A percentile compares a stretch with the other conserved stretches of the same genome.
These are phyloP conservation scores for Amphipoea lucens DNA, from an alignment of 2,888 invertebrate genomes.

Conservation along the genomic window DNA sequence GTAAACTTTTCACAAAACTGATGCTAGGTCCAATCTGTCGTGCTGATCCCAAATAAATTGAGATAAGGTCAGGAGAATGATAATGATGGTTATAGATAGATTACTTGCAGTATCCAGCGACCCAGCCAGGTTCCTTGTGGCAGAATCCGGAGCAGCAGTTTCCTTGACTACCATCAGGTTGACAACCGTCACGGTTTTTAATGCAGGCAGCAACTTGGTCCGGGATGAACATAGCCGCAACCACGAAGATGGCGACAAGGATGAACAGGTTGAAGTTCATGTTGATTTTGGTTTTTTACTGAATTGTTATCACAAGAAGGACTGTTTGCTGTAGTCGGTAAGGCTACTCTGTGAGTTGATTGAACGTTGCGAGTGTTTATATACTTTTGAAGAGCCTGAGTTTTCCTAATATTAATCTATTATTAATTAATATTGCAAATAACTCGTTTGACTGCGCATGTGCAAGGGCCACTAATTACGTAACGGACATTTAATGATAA, in stretches of 20 bases:
- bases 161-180: slow-evolving; percentile 15
- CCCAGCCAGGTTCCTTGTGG: slow-evolving; percentile 18
- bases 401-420: not conserved
- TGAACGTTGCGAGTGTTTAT: not conserved
- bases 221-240: not conserved
- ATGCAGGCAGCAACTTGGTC: slow-evolving; percentile 5
- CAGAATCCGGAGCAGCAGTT: slow-evolving; percentile 22
- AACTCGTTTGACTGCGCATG: no score
- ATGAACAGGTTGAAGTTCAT: slow-evolving; percentile 11
- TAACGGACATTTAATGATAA: no score
- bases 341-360: not conserved
- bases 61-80: no score
- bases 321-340: not conserved
- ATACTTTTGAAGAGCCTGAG: not conserved
- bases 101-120: slow-evolving; percentile 16
- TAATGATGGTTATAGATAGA: not conserved
- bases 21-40: not conserved
- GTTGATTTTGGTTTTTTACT: slow-evolving; percentile 3
- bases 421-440: not conserved
- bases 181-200: not conserved
- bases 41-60: not conserved
- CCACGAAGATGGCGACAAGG: not conserved
- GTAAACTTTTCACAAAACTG: not conserved
- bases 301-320: not conserved
- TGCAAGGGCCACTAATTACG: no score